Evolutionary conservation across 1,140 invertebrate species (phyloP), one percentile per base, ranked within the genome.

Genomic region (Pseudomyrmex gracilis): DNA sequence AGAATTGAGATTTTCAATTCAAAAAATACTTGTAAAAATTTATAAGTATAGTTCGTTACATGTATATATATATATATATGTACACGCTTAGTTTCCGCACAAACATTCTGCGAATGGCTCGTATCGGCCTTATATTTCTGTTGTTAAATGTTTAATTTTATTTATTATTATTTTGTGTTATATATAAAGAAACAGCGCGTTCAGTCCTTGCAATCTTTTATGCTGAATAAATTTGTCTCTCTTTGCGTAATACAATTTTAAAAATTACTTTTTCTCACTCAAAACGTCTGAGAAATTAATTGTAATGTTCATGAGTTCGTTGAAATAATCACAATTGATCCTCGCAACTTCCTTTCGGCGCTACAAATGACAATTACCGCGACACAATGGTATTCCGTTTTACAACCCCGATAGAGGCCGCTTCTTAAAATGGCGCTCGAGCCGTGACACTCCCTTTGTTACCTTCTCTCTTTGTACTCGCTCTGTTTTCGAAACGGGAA

Each of bases 381-480:
- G 10, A 45, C 66, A 80, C 22, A 80, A 80, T 80, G 22, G 51
- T 58, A 58, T 80, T 57, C 20, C 53, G 66, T 80, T 70, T n/a
- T 58, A 17, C 53, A 80, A 58, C 20, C 76, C 71, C 66, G 34
- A 58, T 57, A 55, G 5, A 34, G 71, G 66, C 47, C 45, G 43
- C 12, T 58, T 22, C 76, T 80, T 80, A 80, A 80, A 80, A 80
- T 71, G 53, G 57, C 47, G 43, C 55, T 80, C 53, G 22, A 58
- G 66, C 20, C 47, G 66, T 47, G 22, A 70, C 43, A 58, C 53
- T 2, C 43, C 12, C 76, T 71, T 80, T 80, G 76, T 80, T 80
- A 71, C 12, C 53, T 80, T 20, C 53, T 47, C 66, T 20, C 20
- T 80, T 71, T 80, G 66, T 55, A 80, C 53, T 55, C 55, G 22